Evolutionary conservation across 2,797 vertebrate species (phyloP).

Genomic region (Phrynocephalus forsythii): DNA sequence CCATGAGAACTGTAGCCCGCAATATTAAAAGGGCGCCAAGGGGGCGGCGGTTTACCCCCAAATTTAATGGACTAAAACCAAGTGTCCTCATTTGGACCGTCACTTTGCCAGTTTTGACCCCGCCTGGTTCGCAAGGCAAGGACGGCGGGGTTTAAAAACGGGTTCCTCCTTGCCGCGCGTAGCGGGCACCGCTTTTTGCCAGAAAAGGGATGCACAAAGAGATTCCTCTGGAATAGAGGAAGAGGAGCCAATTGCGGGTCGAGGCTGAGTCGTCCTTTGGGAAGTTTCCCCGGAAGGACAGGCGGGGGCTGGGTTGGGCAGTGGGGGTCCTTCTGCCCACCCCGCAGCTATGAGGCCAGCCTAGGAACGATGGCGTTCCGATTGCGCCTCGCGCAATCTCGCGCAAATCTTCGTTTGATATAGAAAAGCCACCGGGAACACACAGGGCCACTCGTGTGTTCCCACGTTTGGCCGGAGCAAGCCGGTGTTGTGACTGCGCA

Average conservation of each 20-base stretch:
- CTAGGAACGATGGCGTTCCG: not conserved
- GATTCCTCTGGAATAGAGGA: too few species aligned
- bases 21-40: not conserved
- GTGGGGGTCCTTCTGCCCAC: not conserved
- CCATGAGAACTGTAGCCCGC: not conserved
- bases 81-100: not conserved
- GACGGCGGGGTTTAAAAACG: not conserved
- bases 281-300: not conserved
- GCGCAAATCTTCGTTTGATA: too few species aligned
- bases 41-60: not conserved
- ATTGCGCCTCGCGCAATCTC: not conserved
- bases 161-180: too few species aligned
- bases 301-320: too few species aligned
- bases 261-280: not conserved
- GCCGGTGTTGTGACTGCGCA: too few species aligned
- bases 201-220: too few species aligned
- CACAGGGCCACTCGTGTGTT: too few species aligned
- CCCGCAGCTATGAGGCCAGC: not conserved
- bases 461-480: too few species aligned
- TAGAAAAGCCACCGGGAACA: too few species aligned
- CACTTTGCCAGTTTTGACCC: not conserved
- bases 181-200: not conserved
- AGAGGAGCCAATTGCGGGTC: not conserved
- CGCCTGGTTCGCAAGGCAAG: not conserved
- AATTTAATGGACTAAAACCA: not conserved